These are phyloP conservation scores for Apodemia zela DNA, from an alignment of 2,888 invertebrate species.

Conservation along the genomic window DNA sequence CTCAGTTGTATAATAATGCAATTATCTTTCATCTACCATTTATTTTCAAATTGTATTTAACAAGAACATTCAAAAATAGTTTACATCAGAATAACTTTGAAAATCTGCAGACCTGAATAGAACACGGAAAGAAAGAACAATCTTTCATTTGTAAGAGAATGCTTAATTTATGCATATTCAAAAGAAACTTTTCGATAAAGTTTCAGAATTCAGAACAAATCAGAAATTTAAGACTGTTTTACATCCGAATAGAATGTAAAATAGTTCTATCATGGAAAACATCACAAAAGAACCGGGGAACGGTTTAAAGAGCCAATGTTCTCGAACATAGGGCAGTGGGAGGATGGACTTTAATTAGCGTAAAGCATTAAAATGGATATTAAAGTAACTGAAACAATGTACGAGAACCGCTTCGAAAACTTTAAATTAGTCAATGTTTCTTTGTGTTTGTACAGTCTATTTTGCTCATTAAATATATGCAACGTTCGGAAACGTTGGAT, in stretches of 20 bases:
- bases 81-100: not conserved
- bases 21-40: too few species aligned
- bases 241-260: slow-evolving; percentile 19
- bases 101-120: not conserved
- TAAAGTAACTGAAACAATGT: slow-evolving; percentile 22
- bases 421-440: slow-evolving; percentile 26
- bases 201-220: slow-evolving; percentile 14
- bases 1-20: too few species aligned
- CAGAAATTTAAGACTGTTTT: slow-evolving; percentile 20
- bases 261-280: slow-evolving; percentile 21
- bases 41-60: too few species aligned
- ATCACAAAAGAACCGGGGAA: slow-evolving; percentile 7
- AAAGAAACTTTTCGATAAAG: slow-evolving; percentile 18
- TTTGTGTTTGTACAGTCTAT: slow-evolving; percentile 23
- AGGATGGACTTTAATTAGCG: slow-evolving; percentile 14
- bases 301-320: slow-evolving; percentile 18
- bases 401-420: slow-evolving; percentile 20
- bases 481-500: slow-evolving; percentile 24
- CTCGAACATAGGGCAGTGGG: not conserved
- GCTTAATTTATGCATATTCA: slow-evolving; percentile 19
- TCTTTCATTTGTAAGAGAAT: slow-evolving; percentile 13
- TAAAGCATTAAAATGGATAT: slow-evolving; percentile 21
- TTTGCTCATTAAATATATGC: slow-evolving; percentile 29
- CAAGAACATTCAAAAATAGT: too few species aligned
- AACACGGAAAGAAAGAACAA: slow-evolving; percentile 5